phyloP scores from a whole-genome alignment of 1,140 invertebrate genomes.

The Cotesia chilonis region DNA sequence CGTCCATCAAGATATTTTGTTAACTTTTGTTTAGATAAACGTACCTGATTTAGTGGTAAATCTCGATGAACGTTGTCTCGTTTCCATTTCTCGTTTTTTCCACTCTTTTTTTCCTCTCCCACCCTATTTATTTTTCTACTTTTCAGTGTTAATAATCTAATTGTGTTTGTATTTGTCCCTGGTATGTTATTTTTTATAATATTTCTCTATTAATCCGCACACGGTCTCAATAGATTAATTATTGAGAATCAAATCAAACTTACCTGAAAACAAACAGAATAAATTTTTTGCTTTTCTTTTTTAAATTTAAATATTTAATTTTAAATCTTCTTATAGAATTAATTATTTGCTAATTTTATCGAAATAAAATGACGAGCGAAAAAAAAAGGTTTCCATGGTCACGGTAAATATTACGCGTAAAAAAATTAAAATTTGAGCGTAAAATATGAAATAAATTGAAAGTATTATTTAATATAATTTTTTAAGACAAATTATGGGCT shows the following conservation, averaged over 20 bases:
- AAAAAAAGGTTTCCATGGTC: too few relatives aligned
- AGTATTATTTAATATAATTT: too few relatives aligned
- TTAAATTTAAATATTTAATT: background rate
- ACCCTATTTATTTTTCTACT: background rate
- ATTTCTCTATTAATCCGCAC: background rate
- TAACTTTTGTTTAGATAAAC: slow-evolving; percentile 11
- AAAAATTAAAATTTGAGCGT: too few relatives aligned
- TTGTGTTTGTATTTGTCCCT: background rate
- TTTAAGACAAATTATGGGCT: background rate
- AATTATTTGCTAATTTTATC: background rate
- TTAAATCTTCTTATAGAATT: background rate
- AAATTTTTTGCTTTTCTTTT: slow-evolving; percentile 13
- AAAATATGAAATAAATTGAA: too few relatives aligned
- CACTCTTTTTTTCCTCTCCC: slow-evolving; percentile 19
- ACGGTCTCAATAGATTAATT: slow-evolving; percentile 24
- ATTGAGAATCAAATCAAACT: slow-evolving; percentile 26
- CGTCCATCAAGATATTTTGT: slow-evolving; percentile 10
- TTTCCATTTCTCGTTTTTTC: slow-evolving; percentile 31
- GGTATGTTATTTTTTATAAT: background rate
- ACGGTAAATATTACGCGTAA: too few relatives aligned
- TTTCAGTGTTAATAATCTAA: background rate
- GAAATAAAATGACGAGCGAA: too few relatives aligned
- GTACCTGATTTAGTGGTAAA: slow-evolving; percentile 33
- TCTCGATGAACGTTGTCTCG: slow-evolving; percentile 35
- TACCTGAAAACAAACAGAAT: slow-evolving; percentile 36